Evolutionary conservation across 1,140 invertebrate species (phyloP).

Genomic region (Saccostrea glomerata): DNA sequence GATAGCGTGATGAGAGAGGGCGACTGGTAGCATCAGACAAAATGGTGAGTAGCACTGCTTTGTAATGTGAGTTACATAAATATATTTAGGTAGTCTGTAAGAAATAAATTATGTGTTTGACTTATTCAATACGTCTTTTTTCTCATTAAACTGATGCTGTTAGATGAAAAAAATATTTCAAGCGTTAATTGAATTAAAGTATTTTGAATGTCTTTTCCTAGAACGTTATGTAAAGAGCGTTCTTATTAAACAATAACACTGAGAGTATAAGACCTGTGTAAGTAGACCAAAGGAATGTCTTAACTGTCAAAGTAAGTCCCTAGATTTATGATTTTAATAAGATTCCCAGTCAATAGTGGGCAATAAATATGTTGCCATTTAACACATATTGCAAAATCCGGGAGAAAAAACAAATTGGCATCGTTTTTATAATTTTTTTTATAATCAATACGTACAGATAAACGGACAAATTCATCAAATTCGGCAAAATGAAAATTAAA

Average conservation of each 20-base stretch:
- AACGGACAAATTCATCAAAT: too few relatives aligned
- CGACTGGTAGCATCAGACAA: neutral
- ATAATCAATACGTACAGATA: too few relatives aligned
- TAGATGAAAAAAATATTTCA: neutral
- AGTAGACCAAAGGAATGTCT: neutral
- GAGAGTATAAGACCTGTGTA: neutral
- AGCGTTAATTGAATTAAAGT: neutral
- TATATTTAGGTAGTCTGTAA: neutral
- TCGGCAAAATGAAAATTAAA: too few relatives aligned
- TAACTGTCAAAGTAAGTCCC: neutral
- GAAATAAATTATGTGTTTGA: too few relatives aligned
- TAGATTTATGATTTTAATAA: constrained; percentile 16
- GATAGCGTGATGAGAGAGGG: neutral
- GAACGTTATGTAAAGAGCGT: neutral
- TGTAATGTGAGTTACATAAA: neutral
- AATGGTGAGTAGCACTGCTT: constrained; percentile 5
- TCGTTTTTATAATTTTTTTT: too few relatives aligned
- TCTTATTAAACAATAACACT: neutral
- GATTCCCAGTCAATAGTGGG: neutral
- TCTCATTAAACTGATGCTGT: neutral
- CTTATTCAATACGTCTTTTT: too few relatives aligned
- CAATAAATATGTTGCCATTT: neutral
- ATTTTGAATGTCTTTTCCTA: neutral
- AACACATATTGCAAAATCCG: neutral
- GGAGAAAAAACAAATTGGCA: neutral